These are phyloP conservation scores for Parauchenoglanis ngamensis DNA, from an alignment of 2,797 vertebrate genomes.

Conservation along the genomic window DNA sequence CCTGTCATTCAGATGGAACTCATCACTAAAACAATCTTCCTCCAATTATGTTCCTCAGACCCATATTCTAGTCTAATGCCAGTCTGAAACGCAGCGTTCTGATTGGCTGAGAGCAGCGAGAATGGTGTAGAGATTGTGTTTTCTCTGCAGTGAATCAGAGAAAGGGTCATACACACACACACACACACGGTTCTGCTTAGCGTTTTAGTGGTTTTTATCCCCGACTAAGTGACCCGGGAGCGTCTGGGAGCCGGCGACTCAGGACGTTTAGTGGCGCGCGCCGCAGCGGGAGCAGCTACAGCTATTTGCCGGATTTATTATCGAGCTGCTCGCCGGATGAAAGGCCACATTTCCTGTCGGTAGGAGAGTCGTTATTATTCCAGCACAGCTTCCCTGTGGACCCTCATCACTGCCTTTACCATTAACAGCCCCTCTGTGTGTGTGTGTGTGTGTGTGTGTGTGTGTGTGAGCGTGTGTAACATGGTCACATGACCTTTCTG, in stretches of 20 bases:
- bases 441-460: slow-evolving; percentile 52
- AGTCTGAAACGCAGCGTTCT: slow-evolving; percentile 37
- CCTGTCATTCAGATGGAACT: background rate
- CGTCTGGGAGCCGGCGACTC: slow-evolving; percentile 47
- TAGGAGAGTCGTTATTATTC: slow-evolving; percentile 59
- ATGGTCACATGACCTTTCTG: slow-evolving; percentile 19
- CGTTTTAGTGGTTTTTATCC: slow-evolving; percentile 50
- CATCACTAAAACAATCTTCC: slow-evolving; percentile 6
- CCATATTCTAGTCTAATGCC: background rate
- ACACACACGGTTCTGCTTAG: slow-evolving; percentile 44
- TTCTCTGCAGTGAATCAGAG: slow-evolving; percentile 9
- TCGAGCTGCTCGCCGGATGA: slow-evolving; percentile 56
- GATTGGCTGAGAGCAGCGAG: slow-evolving; percentile 35
- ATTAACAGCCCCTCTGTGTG: slow-evolving; percentile 66
- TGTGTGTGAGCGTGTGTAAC: background rate
- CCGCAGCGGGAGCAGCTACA: slow-evolving; percentile 65
- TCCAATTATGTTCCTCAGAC: background rate
- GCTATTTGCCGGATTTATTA: slow-evolving; percentile 72
- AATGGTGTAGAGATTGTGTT: background rate
- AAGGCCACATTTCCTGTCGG: slow-evolving; percentile 72
- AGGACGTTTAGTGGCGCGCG: slow-evolving; percentile 62
- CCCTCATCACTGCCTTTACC: slow-evolving; percentile 51
- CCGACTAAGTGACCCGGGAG: slow-evolving; percentile 51
- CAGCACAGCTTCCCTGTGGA: slow-evolving; percentile 41
- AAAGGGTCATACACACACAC: slow-evolving; percentile 6